Evolutionary conservation across 2,113 vertebrate genomes (phyloP).

Genomic region (Brachyistius frenatus): DNA sequence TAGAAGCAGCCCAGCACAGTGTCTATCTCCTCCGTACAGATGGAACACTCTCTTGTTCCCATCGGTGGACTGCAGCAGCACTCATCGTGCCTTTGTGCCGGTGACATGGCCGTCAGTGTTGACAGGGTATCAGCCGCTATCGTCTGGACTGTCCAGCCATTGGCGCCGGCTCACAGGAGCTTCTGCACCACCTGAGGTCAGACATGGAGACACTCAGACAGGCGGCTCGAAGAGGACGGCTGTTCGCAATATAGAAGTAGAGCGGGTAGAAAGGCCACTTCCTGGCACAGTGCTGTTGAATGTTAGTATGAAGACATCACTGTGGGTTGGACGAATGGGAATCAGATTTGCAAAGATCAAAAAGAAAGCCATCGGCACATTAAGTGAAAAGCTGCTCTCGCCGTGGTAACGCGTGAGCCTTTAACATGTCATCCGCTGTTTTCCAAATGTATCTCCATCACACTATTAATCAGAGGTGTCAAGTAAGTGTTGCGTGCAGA

Average conservation of each 20-base stretch:
- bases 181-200: slow-evolving; percentile 45
- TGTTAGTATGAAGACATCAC: slow-evolving; percentile 13
- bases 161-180: slow-evolving; percentile 59
- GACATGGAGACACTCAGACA: slow-evolving; percentile 28
- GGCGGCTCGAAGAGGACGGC: slow-evolving; percentile 30
- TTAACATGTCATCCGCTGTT: slow-evolving; percentile 17
- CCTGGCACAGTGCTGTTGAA: slow-evolving; percentile 3
- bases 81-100: slow-evolving; percentile 32
- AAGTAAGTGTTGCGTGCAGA: slow-evolving; percentile 55
- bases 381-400: slow-evolving; percentile 14
- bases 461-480: slow-evolving; percentile 61
- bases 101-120: slow-evolving; percentile 56
- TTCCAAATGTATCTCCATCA: slow-evolving; percentile 38
- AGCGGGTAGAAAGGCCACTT: slow-evolving; percentile 18
- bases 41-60: slow-evolving; percentile 14
- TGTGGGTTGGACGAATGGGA: background rate
- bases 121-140: slow-evolving; percentile 65
- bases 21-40: slow-evolving; percentile 1
- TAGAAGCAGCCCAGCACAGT: background rate
- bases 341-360: slow-evolving; percentile 25
- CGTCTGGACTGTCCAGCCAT: slow-evolving; percentile 58
- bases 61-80: slow-evolving; percentile 33
- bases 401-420: slow-evolving; percentile 26
- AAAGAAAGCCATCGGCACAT: background rate
- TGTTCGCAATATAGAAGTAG: slow-evolving; percentile 28